phyloP scores from a whole-genome alignment of 1,140 invertebrate species.

The Drosophila orosa region DNA sequence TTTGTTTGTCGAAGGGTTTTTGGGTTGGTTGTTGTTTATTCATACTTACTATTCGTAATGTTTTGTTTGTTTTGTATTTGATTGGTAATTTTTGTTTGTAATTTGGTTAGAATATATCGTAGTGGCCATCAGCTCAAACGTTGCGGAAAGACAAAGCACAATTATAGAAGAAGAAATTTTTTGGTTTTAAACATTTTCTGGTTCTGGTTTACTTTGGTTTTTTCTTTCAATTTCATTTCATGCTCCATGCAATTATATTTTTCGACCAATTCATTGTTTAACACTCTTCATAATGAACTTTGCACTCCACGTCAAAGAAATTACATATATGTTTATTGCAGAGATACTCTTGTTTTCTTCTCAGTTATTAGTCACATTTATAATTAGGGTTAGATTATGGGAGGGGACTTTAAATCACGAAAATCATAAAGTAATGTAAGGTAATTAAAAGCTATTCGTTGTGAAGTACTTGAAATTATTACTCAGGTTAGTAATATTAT shows the following conservation, averaged over 20 bases:
- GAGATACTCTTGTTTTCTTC: constrained; percentile 22
- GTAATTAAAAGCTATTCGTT: constrained; percentile 12
- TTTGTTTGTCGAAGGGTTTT: constrained; percentile 34
- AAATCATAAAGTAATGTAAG: constrained; percentile 4
- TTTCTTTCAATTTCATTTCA: constrained; percentile 9
- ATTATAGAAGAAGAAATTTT: constrained; percentile 82
- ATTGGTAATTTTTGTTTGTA: constrained; percentile 78
- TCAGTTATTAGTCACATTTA: constrained; percentile 66
- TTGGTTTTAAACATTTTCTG: constrained; percentile 61
- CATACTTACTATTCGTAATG: constrained; percentile 74
- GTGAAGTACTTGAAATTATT: constrained; percentile 4
- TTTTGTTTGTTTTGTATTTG: constrained; percentile 72
- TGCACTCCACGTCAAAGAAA: constrained; percentile 69
- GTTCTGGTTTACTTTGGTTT: constrained; percentile 9
- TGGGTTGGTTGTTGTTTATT: constrained; percentile 46
- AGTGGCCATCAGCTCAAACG: constrained; percentile 84
- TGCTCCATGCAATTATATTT: constrained; percentile 43
- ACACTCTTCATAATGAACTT: constrained; percentile 70
- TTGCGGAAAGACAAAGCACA: constrained; percentile 85
- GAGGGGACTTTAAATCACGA: constrained; percentile 32
- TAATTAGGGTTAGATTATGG: constrained; percentile 10
- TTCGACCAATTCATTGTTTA: constrained; percentile 50
- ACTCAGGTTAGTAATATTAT: constrained; percentile 19
- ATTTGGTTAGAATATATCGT: constrained; percentile 82
- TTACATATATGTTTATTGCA: constrained; percentile 56